phyloP scores from a whole-genome alignment of 2,113 vertebrate genomes.

The Chiloscyllium plagiosum region DNA sequence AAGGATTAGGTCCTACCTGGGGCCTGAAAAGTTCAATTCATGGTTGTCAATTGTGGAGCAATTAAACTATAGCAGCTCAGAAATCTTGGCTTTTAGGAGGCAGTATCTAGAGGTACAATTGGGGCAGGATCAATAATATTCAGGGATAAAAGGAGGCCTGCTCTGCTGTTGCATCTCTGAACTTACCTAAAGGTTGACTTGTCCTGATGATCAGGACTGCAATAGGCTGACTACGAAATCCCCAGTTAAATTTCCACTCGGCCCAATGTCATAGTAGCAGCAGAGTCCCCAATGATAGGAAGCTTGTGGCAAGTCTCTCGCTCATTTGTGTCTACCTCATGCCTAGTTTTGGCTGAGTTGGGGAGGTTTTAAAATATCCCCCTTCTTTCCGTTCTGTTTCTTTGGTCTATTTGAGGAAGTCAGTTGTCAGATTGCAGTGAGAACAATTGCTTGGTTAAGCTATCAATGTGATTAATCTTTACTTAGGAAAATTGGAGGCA shows the following conservation, averaged over 20 bases:
- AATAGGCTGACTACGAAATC: not conserved
- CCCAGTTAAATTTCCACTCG: not conserved
- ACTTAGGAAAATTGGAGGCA: slow-evolving; percentile 86
- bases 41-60: not conserved
- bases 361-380: too few species aligned
- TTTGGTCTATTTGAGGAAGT: not conserved
- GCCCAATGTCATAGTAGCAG: not conserved
- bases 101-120: not conserved
- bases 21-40: not conserved
- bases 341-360: not conserved
- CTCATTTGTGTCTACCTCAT: not conserved
- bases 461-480: not conserved
- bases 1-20: not conserved
- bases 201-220: not conserved
- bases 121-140: not conserved
- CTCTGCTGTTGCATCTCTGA: not conserved
- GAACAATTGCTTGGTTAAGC: not conserved
- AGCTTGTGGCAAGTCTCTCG: not conserved
- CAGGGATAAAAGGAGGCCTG: not conserved
- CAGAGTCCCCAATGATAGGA: not conserved
- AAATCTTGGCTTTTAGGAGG: not conserved
- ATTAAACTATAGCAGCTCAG: not conserved
- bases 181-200: not conserved
- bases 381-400: not conserved
- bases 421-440: not conserved